A percentile compares a stretch with the other conserved stretches of the same genome.
phyloP scores from a whole-genome alignment of 2,797 vertebrate species.

The Argentina silus region DNA sequence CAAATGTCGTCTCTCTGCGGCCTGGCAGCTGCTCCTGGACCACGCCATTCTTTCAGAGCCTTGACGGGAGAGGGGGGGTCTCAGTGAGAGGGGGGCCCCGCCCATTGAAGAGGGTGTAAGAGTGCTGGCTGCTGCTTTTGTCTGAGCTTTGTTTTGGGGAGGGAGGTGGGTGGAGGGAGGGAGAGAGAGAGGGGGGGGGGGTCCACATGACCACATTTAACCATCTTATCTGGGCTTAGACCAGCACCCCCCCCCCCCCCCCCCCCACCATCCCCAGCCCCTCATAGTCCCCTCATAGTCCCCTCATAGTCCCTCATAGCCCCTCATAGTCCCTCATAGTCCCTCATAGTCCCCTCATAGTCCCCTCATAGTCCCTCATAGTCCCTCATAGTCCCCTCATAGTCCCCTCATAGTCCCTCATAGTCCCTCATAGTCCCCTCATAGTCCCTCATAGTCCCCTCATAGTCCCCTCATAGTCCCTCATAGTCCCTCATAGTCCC shows the following conservation, averaged over 20 bases:
- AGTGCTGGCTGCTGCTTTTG: conserved; percentile 72
- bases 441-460: conserved; percentile 22
- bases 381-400: conserved; percentile 24
- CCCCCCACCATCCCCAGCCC: not conserved
- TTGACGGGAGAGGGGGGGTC: conserved; percentile 50
- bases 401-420: conserved; percentile 39
- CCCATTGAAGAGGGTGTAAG: conserved; percentile 63
- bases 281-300: conserved; percentile 28
- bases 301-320: conserved; percentile 33
- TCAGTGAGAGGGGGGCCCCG: conserved; percentile 22
- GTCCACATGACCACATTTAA: conserved; percentile 46
- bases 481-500: too few species aligned
- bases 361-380: too few species aligned
- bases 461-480: conserved; percentile 38
- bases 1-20: conserved; percentile 73
- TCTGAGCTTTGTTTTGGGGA: conserved; percentile 61
- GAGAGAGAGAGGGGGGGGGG: conserved; percentile 17
- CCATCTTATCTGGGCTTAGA: conserved; percentile 64
- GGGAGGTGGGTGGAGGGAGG: conserved; percentile 3
- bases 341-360: conserved; percentile 25
- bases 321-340: conserved; percentile 33
- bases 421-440: not conserved
- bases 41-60: conserved; percentile 68
- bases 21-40: conserved; percentile 77
- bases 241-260: not conserved